Percentiles rank a stretch among this genome's conserved stretches.
Evolutionary conservation across 2,888 invertebrate genomes (phyloP).

Genomic region (Stenotaenia linearis): DNA sequence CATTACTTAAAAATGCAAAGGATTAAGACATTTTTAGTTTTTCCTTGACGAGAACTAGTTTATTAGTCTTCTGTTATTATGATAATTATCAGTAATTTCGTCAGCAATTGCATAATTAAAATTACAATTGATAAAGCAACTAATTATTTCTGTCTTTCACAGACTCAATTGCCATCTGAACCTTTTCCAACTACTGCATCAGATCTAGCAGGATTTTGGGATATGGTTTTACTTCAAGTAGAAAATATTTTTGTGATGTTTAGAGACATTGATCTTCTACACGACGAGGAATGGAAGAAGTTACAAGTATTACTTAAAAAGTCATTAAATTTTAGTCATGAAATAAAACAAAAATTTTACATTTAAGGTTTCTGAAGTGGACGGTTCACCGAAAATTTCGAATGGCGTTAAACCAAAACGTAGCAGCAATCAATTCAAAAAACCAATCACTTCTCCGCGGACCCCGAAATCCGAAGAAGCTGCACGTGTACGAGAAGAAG

Average conservation of each 20-base stretch:
- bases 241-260: slow-evolving; percentile 75
- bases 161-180: slow-evolving; percentile 66
- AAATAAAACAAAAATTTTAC: slow-evolving; percentile 35
- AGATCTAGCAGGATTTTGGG: slow-evolving; percentile 95
- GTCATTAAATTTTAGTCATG: not conserved
- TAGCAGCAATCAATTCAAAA: not conserved
- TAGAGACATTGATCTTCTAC: slow-evolving; percentile 49
- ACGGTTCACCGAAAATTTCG: not conserved
- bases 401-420: slow-evolving; percentile 27
- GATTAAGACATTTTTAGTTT: too few species aligned
- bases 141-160: too few species aligned
- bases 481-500: slow-evolving; percentile 52
- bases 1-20: too few species aligned
- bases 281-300: slow-evolving; percentile 46
- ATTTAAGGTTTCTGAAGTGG: slow-evolving; percentile 3
- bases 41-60: too few species aligned
- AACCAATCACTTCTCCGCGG: not conserved
- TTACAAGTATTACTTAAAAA: not conserved
- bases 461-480: slow-evolving; percentile 41
- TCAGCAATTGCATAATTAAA: too few species aligned
- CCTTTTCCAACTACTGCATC: slow-evolving; percentile 80
- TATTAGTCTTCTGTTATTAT: too few species aligned
- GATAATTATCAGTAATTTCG: too few species aligned
- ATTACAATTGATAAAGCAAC: too few species aligned
- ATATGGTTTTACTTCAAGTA: slow-evolving; percentile 91